Conservation (phyloP, 1,140 invertebrate species). For the Arion vulgaris region DNA sequence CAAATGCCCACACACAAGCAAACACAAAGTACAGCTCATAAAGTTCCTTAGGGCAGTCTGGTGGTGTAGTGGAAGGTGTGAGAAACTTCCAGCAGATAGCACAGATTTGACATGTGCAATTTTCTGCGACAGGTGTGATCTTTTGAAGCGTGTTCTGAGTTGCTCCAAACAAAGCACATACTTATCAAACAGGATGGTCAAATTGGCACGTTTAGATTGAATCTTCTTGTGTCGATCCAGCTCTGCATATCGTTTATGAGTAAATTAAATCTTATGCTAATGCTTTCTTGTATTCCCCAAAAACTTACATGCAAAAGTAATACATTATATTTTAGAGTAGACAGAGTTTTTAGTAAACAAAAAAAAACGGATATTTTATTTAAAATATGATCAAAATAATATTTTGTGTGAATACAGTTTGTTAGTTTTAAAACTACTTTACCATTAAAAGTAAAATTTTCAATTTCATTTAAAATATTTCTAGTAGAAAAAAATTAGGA, state of each 20-base stretch:
- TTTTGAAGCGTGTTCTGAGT: slow-evolving; percentile 91
- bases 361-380: too few species aligned
- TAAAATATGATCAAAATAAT: too few species aligned
- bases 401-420: too few species aligned
- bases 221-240: slow-evolving; percentile 90
- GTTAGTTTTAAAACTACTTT: too few species aligned
- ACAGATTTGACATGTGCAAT: slow-evolving; percentile 95
- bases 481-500: too few species aligned
- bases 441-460: too few species aligned
- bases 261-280: neutral
- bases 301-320: neutral
- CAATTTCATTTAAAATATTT: too few species aligned
- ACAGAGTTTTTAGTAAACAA: too few species aligned
- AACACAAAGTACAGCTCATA: slow-evolving; percentile 98
- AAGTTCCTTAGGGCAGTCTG: slow-evolving; percentile 93
- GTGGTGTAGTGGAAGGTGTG: slow-evolving; percentile 86
- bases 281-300: neutral
- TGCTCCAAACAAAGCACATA: slow-evolving; percentile 95
- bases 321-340: too few species aligned
- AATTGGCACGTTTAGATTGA: slow-evolving; percentile 81
- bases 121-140: slow-evolving; percentile 94
- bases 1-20: slow-evolving; percentile 96
- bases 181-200: slow-evolving; percentile 96
- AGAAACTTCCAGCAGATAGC: slow-evolving; percentile 89
- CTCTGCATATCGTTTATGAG: slow-evolving; percentile 80